Base-by-base conservation (phyloP, 2,888 invertebrate species). In the Meteorus colon region DNA sequence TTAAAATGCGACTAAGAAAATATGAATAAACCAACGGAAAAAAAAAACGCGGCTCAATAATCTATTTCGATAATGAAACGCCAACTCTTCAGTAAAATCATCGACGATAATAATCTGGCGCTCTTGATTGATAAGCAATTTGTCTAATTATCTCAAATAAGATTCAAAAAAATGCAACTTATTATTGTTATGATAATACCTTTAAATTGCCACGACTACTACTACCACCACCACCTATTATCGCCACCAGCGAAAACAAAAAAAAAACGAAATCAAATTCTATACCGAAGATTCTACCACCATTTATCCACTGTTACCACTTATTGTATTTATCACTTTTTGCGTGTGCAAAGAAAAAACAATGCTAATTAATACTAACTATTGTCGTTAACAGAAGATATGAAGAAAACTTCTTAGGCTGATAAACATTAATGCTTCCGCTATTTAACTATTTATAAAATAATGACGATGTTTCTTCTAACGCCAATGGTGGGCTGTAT, bases 141-240 rank as follows among this genome's bases (percentile, higher is more conserved):
- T 55, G 24, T 8, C 19, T 19, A 55, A 55, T 55, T 55, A 19
- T 55, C 55, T 55, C 55, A 19, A 55, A 24, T 63, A 63, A 29
- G 63, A 63, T 63, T 8, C 8, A 63, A 63, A 16, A n/a, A 67
- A 67, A 41, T 71, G 41, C 60, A 62, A 62, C 29, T 51, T 65
- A 37, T 71, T 70, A 75, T 37, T 63, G 70, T 62, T 69, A 74
- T 79, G 79, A 70, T 60, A 77, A 63, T 48, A 74, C 62, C 77
- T 75, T 3, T 70, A 69, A 67, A 62, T 67, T 76, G 67, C 55
- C 68, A 77, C 70, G 66, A 71, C 34, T 77, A 74, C 65, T 73
- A 79, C 76, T 73, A 79, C 76, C 76, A 79, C 82, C 80, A 81
- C 76, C 79, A 79, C 76, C 34, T 76, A 78, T 62, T 78, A 77